These are phyloP conservation scores for Synodontis membranacea DNA, from an alignment of 2,113 vertebrate genomes.

Conservation along the genomic window DNA sequence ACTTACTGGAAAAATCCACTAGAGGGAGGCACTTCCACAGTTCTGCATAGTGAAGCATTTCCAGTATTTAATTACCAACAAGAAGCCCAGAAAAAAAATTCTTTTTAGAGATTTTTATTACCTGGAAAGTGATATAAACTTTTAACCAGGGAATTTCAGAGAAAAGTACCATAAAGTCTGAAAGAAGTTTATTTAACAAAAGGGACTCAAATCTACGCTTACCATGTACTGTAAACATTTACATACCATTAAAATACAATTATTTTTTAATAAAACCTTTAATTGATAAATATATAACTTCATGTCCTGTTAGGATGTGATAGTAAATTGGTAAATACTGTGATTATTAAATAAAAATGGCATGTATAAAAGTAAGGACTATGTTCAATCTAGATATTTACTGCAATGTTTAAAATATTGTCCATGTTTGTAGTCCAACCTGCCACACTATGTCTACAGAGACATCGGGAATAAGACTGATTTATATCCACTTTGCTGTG, in stretches of 20 bases:
- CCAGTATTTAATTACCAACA: neutral
- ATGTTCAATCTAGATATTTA: conserved; percentile 69
- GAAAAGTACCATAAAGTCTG: conserved; percentile 72
- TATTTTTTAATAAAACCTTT: conserved; percentile 77
- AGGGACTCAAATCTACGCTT: conserved; percentile 63
- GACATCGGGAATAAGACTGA: conserved; percentile 35
- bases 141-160: conserved; percentile 26
- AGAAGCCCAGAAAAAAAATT: conserved; percentile 16
- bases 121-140: conserved; percentile 34
- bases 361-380: conserved; percentile 85
- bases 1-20: neutral
- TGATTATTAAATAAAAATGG: conserved; percentile 85
- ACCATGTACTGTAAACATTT: conserved; percentile 67
- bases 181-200: conserved; percentile 51
- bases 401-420: conserved; percentile 16
- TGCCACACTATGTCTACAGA: conserved; percentile 33
- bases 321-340: conserved; percentile 91
- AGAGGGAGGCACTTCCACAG: conserved; percentile 40
- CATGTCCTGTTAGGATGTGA: conserved; percentile 76
- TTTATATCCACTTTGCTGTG: conserved; percentile 25
- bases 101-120: conserved; percentile 46
- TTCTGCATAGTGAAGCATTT: neutral
- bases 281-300: conserved; percentile 81
- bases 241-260: conserved; percentile 74
- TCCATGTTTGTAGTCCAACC: conserved; percentile 24